Base-by-base conservation (phyloP, 30 jellyfish, hydroid and myxozoan genomes). In the Catostylus mosaicus region DNA sequence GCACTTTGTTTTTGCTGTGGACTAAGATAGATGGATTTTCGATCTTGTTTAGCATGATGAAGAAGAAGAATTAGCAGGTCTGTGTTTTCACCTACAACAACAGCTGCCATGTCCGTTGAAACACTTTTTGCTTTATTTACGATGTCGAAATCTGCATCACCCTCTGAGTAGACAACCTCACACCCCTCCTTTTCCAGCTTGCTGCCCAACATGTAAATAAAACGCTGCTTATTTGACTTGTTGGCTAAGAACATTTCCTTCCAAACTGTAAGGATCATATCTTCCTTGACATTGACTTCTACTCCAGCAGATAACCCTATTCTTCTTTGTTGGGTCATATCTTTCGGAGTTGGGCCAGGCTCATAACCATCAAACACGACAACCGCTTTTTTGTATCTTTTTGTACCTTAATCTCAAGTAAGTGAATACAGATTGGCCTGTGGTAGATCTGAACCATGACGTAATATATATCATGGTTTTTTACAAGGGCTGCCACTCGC, bases 101-200 rank as follows among this genome's bases (percentile, higher is more conserved):
- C 89, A 31, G 84, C 63, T 51, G 32, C 84, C 46, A 7, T 78
- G 36, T 73, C 73, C 68, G 48, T 4, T 75, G 96, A 66, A 2
- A 59, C 84, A 35, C 65, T 78, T 23, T 63, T 62, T 47, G 56
- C 95, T 75, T 61, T 85, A 23, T 85, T 76, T 12, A 85, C 95
- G 75, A 75, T 85, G 34, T 23, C 71, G 64, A 85, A 78, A 77
- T 75, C 91, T 3, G 91, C 86, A 47, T 76, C 96, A 65, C 52
- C 89, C 10, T 70, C 80, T 16, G 80, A 69, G 57, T 50, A 50
- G 74, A n/a, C 11, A 57, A 68, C 73, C n/a, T 56, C 72, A 48
- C 68, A 74, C 73, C 67, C 82, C 67, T 70, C 70, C 11, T 63
- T 52, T 59, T 65, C 30, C 70, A 76, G 60, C 74, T 64, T 36